Evolutionary conservation across 1,140 invertebrate genomes (phyloP).

Genomic region (Dermatophagoides farinae): DNA sequence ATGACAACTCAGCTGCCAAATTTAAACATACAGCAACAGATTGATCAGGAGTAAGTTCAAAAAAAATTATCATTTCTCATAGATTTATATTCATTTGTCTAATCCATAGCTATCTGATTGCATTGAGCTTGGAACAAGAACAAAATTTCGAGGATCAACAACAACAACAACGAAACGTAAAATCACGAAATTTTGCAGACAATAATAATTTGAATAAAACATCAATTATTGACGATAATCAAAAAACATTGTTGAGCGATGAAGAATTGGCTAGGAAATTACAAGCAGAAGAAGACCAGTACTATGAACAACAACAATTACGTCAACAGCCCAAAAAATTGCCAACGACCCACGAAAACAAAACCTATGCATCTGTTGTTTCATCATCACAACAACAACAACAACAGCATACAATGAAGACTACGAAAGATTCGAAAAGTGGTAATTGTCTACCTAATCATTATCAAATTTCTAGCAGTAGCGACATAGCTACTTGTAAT

Average conservation of each 20-base stretch:
- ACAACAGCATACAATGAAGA: not conserved
- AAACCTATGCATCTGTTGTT: too few relatives aligned
- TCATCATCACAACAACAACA: not conserved
- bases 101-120: conserved; percentile 28
- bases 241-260: conserved; percentile 21
- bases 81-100: conserved; percentile 1
- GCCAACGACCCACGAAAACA: too few relatives aligned
- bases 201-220: not conserved
- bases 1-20: conserved; percentile 13
- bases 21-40: conserved; percentile 26
- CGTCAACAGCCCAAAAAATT: not conserved
- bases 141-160: conserved; percentile 23
- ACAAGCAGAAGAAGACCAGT: conserved; percentile 27
- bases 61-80: not conserved
- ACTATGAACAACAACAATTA: not conserved
- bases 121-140: conserved; percentile 30
- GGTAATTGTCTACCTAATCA: conserved; percentile 14
- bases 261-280: conserved; percentile 28
- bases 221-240: not conserved
- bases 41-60: conserved; percentile 33
- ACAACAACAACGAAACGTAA: not conserved
- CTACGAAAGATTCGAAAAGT: conserved; percentile 17
- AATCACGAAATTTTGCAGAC: not conserved
- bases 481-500: not conserved
- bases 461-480: not conserved